Conservation (phyloP, 1,140 invertebrate species). For the Arctopsyche grandis region DNA sequence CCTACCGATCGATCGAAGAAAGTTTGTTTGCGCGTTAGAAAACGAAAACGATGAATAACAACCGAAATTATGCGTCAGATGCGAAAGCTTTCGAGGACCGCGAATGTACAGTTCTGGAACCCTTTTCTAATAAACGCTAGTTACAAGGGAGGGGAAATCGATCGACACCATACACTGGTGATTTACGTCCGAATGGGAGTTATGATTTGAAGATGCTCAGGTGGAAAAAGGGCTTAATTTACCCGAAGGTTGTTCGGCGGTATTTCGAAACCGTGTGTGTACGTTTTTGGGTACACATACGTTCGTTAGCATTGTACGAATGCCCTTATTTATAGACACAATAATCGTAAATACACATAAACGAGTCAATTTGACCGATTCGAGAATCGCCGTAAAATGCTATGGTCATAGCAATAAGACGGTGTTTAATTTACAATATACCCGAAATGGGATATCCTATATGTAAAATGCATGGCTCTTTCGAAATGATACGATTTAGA, state of each 20-base stretch:
- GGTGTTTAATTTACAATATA: too few species aligned
- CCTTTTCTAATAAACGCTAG: too few species aligned
- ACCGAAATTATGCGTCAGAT: neutral
- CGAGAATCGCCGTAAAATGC: neutral
- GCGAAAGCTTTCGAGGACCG: neutral
- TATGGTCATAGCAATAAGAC: neutral
- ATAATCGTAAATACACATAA: constrained; percentile 31
- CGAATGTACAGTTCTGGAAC: too few species aligned
- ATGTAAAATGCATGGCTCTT: neutral
- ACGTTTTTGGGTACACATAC: too few species aligned
- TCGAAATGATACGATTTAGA: too few species aligned
- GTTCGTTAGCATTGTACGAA: constrained; percentile 14
- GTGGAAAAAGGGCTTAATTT: constrained; percentile 6
- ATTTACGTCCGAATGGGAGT: constrained; percentile 8
- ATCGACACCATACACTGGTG: neutral
- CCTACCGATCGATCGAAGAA: neutral
- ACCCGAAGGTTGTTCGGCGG: neutral
- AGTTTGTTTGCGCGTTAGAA: neutral
- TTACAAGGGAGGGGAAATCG: neutral
- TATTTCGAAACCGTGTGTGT: neutral
- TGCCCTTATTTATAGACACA: constrained; percentile 12
- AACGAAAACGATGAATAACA: neutral
- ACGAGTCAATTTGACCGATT: constrained; percentile 22
- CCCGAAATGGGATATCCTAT: neutral
- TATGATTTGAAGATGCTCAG: constrained; percentile 11